phyloP scores from a whole-genome alignment of 2,888 invertebrate genomes.

The Gastrophysa polygoni region DNA sequence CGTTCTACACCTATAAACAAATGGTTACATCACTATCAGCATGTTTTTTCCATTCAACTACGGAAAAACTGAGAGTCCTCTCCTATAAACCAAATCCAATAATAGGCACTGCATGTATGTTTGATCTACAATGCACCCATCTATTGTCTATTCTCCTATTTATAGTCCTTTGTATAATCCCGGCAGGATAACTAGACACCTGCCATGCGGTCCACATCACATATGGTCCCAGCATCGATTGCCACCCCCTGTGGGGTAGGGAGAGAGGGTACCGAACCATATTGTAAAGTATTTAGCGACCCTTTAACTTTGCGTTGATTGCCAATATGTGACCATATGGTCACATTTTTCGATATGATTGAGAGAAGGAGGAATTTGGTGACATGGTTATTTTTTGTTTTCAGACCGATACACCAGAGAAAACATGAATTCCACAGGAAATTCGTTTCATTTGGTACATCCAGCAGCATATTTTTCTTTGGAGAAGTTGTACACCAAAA shows the following conservation, averaged over 20 bases:
- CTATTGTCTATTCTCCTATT: background rate
- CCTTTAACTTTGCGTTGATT: slow-evolving; percentile 22
- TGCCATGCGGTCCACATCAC: slow-evolving; percentile 46
- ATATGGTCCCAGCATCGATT: slow-evolving; percentile 49
- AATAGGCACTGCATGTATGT: background rate
- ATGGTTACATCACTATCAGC: no score
- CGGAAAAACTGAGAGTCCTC: no score
- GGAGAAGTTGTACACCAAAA: no score
- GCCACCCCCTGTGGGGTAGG: slow-evolving; percentile 34
- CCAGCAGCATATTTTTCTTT: no score
- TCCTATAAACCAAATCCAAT: no score
- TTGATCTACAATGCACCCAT: background rate
- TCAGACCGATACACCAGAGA: no score
- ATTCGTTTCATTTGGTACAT: no score
- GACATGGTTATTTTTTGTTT: no score
- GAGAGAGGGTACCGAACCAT: slow-evolving; percentile 42
- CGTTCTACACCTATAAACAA: no score
- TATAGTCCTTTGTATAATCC: background rate
- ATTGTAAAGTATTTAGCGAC: slow-evolving; percentile 53
- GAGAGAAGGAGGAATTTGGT: no score
- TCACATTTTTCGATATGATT: slow-evolving; percentile 16
- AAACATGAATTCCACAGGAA: no score
- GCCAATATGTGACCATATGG: slow-evolving; percentile 27
- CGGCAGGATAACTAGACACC: slow-evolving; percentile 31
- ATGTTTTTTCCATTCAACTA: no score